Evolutionary conservation across 2,888 invertebrate genomes (phyloP), one percentile per base, ranked within the genome.

Genomic region (Coenonympha arcania): DNA sequence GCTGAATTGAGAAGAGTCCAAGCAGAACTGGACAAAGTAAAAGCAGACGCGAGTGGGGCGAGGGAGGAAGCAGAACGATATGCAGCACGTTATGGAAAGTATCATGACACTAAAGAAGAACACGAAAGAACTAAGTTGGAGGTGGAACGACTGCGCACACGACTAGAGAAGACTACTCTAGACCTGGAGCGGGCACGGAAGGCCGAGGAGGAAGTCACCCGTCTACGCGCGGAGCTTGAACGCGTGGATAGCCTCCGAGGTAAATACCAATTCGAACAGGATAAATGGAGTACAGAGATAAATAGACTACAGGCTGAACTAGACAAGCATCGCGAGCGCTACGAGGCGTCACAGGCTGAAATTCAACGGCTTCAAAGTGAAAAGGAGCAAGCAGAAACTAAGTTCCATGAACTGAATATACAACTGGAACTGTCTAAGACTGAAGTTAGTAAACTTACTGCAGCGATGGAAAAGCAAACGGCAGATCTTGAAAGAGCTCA

Each of bases 1-100:
- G 88, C 90, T 8, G 96, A 96, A 66, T 87, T 95, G 57, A 88
- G 95, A 58, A 92, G 94, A 71, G 90, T 94, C 6, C 94, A 95
- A 68, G 89, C 89, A 1, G 94, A 94, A 62, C 87, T 92, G 46
- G 94, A 92, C 53, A 88, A 91, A 63, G 82, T 90, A 15, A 89
- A 90, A 50, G 79, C 88, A 55, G 94, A 94, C 54, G 91, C 91
- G 1, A 93, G 94, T 65, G 92, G 92, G 36, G 89, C 94, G 4
- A 89, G 93, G 51, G 93, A 94, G 68, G 94, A 94, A 71, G 90
- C 92, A 52, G 92, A 93, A 57, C 85, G 93, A 68, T 90, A 91
- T 68, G 90, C 90, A 18, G 86, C 89, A 41, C 88, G 93, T 48
- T 92, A 92, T 66, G 91, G 91, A 57, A 92, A 93, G 76, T 93